A percentile compares a stretch with the other conserved stretches of the same genome.
Conservation (phyloP, 2,888 invertebrate species). For the Gibbula magus region DNA sequence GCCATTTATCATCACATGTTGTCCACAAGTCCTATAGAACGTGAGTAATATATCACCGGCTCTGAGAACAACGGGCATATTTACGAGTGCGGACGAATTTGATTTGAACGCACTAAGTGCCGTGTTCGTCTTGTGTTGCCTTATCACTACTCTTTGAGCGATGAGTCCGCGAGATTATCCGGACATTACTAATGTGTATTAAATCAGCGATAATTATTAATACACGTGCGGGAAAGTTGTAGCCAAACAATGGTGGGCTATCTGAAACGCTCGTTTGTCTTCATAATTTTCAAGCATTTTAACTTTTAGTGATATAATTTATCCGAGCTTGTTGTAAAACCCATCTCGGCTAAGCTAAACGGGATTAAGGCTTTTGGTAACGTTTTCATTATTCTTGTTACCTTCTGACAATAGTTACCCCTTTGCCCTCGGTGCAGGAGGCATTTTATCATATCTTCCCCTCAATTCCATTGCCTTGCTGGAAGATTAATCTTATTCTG, state of each 20-base stretch:
- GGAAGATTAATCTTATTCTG: background rate
- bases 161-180: slow-evolving; percentile 19
- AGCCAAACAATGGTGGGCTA: slow-evolving; percentile 4
- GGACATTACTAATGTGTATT: slow-evolving; percentile 25
- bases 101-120: slow-evolving; percentile 19
- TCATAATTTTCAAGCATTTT: slow-evolving; percentile 9
- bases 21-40: background rate
- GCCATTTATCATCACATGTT: slow-evolving; percentile 18
- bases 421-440: background rate
- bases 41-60: slow-evolving; percentile 17
- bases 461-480: background rate
- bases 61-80: background rate
- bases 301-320: slow-evolving; percentile 2
- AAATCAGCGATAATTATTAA: slow-evolving; percentile 28
- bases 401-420: slow-evolving; percentile 1
- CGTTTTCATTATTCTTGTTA: background rate
- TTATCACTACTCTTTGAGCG: slow-evolving; percentile 19
- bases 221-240: slow-evolving; percentile 24
- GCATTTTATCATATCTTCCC: slow-evolving; percentile 21
- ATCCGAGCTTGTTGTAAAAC: slow-evolving; percentile 10
- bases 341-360: slow-evolving; percentile 11
- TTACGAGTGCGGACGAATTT: slow-evolving; percentile 16
- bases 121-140: background rate
- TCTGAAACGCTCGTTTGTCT: slow-evolving; percentile 10
- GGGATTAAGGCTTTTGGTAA: slow-evolving; percentile 6